phyloP scores from a whole-genome alignment of 2,113 vertebrate species.

The Dromiciops gliroides region DNA sequence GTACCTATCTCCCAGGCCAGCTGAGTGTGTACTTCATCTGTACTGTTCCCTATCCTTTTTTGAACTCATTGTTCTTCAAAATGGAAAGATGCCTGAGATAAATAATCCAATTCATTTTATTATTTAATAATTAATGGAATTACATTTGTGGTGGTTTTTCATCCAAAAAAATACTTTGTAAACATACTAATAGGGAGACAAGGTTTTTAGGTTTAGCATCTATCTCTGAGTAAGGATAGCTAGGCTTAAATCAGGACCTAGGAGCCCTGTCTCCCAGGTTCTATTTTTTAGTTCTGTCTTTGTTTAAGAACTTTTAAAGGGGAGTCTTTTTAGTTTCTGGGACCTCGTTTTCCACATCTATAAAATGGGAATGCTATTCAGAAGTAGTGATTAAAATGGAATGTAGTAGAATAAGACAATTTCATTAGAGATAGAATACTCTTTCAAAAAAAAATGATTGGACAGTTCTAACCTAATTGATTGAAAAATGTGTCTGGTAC shows the following conservation, averaged over 20 bases:
- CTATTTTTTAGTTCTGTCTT: background rate
- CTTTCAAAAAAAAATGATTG: background rate
- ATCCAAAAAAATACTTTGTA: background rate
- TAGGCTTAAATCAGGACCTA: background rate
- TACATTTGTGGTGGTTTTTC: background rate
- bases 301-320: background rate
- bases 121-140: background rate
- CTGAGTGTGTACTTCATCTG: background rate
- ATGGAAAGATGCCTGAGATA: background rate
- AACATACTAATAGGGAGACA: background rate
- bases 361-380: background rate
- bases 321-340: background rate
- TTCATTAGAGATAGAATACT: constrained; percentile 5
- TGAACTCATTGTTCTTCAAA: background rate
- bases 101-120: background rate
- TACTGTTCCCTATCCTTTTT: background rate
- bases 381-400: background rate
- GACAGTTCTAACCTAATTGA: constrained; percentile 55
- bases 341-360: background rate
- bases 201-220: background rate
- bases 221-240: background rate
- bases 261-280: background rate
- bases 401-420: constrained; percentile 13
- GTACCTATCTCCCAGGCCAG: background rate
- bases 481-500: constrained; percentile 61